phyloP scores from a whole-genome alignment of 2,888 invertebrate genomes.

The Alcis repandata region DNA sequence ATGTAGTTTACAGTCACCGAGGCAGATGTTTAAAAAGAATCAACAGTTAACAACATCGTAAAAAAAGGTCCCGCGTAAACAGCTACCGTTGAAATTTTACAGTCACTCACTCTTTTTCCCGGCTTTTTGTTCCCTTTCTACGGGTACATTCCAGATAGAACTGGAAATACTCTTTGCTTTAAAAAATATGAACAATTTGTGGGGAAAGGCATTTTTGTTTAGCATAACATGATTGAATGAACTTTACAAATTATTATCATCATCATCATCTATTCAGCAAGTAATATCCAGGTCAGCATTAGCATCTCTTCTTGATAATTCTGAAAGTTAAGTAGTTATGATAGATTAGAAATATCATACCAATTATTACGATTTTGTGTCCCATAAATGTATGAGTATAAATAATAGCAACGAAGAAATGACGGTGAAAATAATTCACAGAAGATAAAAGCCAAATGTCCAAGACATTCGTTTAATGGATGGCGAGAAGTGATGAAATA shows the following conservation, averaged over 20 bases:
- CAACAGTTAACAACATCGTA: conserved; percentile 85
- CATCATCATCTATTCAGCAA: neutral
- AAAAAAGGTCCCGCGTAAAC: conserved; percentile 80
- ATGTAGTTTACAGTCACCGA: conserved; percentile 81
- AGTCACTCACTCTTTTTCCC: conserved; percentile 70
- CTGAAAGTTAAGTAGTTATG: neutral
- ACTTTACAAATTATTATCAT: neutral
- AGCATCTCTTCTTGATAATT: no score
- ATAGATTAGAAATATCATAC: neutral
- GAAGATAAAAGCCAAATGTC: conserved; percentile 25
- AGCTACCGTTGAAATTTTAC: conserved; percentile 81
- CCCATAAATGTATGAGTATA: conserved; percentile 1
- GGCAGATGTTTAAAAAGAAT: conserved; percentile 85
- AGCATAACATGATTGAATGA: neutral
- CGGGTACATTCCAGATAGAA: conserved; percentile 46
- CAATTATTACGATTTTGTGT: neutral
- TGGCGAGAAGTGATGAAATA: conserved; percentile 28
- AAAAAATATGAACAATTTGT: neutral
- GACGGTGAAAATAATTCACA: conserved; percentile 17
- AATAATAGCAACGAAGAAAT: conserved; percentile 22
- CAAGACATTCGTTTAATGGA: conserved; percentile 28
- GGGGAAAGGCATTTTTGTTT: neutral
- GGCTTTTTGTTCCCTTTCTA: conserved; percentile 53
- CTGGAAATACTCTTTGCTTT: conserved; percentile 18
- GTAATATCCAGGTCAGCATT: no score